Percentiles rank a stretch among this genome's conserved stretches.
Evolutionary conservation across 2,113 vertebrate genomes (phyloP).

Genomic region (Pyrgilauda ruficollis): DNA sequence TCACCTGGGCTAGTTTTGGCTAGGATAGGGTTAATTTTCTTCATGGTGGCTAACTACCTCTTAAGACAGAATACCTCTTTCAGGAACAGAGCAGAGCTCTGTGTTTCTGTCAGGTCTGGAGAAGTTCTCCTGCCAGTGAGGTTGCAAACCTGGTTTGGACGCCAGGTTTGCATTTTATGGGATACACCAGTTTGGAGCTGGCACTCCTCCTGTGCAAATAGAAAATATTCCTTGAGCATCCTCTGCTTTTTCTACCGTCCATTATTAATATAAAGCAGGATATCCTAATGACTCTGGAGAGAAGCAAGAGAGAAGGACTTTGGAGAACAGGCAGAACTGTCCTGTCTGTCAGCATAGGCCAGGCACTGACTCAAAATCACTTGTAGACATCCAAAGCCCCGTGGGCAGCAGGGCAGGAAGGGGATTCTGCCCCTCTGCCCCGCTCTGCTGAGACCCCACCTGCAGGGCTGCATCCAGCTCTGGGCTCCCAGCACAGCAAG

Average conservation of each 20-base stretch:
- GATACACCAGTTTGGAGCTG: neutral
- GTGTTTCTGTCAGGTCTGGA: neutral
- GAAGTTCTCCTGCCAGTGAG: neutral
- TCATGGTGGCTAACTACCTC: neutral
- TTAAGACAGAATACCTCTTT: neutral
- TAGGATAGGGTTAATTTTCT: neutral
- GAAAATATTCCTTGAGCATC: neutral
- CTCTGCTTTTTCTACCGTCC: neutral
- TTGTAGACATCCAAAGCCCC: neutral
- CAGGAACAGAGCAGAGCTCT: neutral
- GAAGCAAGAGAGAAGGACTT: neutral
- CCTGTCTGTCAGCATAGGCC: accelerated
- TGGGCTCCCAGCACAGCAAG: neutral
- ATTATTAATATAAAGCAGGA: neutral
- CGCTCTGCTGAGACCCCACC: neutral
- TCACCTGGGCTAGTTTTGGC: neutral
- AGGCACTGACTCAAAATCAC: neutral
- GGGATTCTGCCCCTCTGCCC: neutral
- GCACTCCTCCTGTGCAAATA: neutral
- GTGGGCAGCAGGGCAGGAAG: neutral
- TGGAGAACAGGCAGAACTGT: neutral
- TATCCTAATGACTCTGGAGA: neutral
- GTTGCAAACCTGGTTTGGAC: neutral
- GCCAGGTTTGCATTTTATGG: neutral
- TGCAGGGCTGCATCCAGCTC: neutral